phyloP scores from a whole-genome alignment of 2,888 invertebrate genomes.

The Megaustenia siamemsis region DNA sequence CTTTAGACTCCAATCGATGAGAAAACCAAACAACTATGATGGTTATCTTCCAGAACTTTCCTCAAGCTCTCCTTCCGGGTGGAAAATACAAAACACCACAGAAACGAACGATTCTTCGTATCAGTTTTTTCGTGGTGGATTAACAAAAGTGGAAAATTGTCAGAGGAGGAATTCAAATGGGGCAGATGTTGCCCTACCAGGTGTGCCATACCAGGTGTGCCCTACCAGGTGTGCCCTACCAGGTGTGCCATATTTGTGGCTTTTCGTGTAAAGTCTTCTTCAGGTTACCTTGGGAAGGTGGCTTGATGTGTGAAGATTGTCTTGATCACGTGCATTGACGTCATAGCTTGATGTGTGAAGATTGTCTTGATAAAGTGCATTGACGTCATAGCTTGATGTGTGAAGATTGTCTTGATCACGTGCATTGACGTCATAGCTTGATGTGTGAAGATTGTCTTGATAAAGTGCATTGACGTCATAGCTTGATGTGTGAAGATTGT shows the following conservation, averaged over 20 bases:
- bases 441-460: no score
- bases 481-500: no score
- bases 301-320: conserved; percentile 51
- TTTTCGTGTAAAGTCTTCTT: conserved; percentile 25
- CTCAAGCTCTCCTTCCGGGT: background rate
- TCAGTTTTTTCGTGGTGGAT: background rate
- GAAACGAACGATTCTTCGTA: background rate
- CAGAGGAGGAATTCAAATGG: no score
- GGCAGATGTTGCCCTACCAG: no score
- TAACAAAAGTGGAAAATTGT: background rate
- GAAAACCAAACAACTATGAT: conserved; percentile 35
- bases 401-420: no score
- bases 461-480: no score
- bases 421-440: no score
- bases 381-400: no score
- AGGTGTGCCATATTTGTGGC: conserved; percentile 24
- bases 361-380: no score
- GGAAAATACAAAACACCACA: no score
- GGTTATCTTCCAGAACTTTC: conserved; percentile 42
- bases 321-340: conserved; percentile 35
- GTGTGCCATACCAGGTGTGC: no score
- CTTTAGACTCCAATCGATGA: background rate
- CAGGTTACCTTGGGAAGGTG: conserved; percentile 46
- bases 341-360: no score
- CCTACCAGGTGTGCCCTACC: background rate